Conservation (phyloP, 2,113 vertebrate species). For the Neolamprologus caudopunctatus region DNA sequence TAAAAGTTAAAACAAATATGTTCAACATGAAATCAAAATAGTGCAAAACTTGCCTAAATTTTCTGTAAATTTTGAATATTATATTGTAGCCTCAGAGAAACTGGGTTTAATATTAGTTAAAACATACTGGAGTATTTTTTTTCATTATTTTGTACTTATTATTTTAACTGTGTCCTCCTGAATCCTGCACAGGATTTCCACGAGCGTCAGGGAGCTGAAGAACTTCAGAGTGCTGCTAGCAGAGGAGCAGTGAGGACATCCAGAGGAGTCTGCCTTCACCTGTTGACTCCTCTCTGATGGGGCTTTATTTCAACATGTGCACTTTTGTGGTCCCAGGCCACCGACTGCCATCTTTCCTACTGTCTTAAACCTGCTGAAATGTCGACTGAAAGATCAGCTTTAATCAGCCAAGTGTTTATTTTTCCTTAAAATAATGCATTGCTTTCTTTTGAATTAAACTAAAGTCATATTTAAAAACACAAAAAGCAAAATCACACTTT, state of each 20-base stretch:
- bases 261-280: not conserved
- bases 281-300: not conserved
- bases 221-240: constrained; percentile 79
- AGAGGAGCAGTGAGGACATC: constrained; percentile 45
- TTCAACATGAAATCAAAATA: not conserved
- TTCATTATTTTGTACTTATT: not conserved
- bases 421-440: not conserved
- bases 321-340: not conserved
- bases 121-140: not conserved
- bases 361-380: not conserved
- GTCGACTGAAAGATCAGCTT: not conserved
- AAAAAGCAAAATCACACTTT: not conserved
- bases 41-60: not conserved
- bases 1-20: not conserved
- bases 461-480: not conserved
- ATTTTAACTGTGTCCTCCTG: not conserved
- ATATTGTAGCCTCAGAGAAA: not conserved
- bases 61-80: not conserved
- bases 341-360: not conserved
- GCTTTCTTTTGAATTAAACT: not conserved
- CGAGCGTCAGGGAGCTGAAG: constrained; percentile 85
- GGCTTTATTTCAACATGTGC: not conserved
- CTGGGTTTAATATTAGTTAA: not conserved
- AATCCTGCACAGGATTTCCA: constrained; percentile 80
- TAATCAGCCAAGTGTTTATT: not conserved